Conservation (phyloP, 1,140 invertebrate species). For the Daktulosphaira vitifoliae region DNA sequence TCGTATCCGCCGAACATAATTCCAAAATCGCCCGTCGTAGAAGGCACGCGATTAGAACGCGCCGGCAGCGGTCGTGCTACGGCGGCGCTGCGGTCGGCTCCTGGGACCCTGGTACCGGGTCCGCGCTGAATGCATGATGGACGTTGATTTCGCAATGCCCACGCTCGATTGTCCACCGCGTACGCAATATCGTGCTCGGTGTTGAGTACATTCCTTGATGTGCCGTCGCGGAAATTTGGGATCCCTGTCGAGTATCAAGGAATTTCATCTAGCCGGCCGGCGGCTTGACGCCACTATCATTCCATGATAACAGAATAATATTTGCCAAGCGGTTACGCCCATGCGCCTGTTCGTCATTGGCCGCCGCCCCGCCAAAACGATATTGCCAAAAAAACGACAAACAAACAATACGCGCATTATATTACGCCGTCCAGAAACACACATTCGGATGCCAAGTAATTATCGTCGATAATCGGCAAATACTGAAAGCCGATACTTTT, state of each 20-base stretch:
- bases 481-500: too few species aligned
- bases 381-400: too few species aligned
- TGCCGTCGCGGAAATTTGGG: too few species aligned
- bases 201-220: too few species aligned
- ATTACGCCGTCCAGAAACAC: neutral
- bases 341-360: slow-evolving; percentile 15
- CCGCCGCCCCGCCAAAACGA: slow-evolving; percentile 1
- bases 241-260: too few species aligned
- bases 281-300: neutral
- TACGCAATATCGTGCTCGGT: too few species aligned
- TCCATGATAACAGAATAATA: neutral
- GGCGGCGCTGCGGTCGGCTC: neutral
- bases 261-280: neutral
- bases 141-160: slow-evolving; percentile 23
- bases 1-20: neutral
- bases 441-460: too few species aligned
- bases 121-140: slow-evolving; percentile 28
- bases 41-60: neutral
- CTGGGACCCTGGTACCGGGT: slow-evolving; percentile 16
- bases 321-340: slow-evolving; percentile 6
- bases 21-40: neutral
- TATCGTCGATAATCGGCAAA: too few species aligned
- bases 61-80: neutral
- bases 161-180: slow-evolving; percentile 1
- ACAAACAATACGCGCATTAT: too few species aligned